Percentiles rank a stretch among this genome's conserved stretches.
These are phyloP conservation scores for Oscheius sp. DNA, from an alignment of 2,888 invertebrate genomes.

Conservation along the genomic window DNA sequence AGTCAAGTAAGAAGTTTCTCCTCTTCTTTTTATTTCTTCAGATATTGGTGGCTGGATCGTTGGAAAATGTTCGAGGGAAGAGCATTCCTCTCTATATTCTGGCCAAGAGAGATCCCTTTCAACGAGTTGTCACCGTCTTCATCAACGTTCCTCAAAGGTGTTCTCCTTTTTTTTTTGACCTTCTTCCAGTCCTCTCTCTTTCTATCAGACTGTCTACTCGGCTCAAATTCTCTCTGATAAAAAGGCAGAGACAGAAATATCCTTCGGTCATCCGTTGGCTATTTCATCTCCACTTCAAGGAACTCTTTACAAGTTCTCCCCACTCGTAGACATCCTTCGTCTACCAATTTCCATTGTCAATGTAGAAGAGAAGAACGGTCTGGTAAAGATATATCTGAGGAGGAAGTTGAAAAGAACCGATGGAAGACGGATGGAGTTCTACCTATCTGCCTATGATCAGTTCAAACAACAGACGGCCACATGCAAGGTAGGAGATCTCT, in stretches of 20 bases:
- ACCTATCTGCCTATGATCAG: constrained; percentile 16
- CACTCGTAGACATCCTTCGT: constrained; percentile 5
- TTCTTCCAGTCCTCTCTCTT: constrained; percentile 3
- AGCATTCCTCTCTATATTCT: constrained; percentile 10
- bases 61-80: background rate
- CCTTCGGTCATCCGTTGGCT: constrained; percentile 15
- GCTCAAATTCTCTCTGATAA: constrained; percentile 19
- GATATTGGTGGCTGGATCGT: background rate
- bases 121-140: constrained; percentile 20
- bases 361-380: constrained; percentile 6
- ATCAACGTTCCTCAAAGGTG: constrained; percentile 11
- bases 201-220: constrained; percentile 17
- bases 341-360: constrained; percentile 11
- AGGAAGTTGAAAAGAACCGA: background rate
- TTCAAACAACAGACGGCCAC: constrained; percentile 14
- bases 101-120: constrained; percentile 11
- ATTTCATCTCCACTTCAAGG: background rate
- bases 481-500: constrained; percentile 19
- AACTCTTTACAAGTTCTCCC: constrained; percentile 2
- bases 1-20: too few species aligned
- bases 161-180: constrained; percentile 4
- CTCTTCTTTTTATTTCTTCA: too few species aligned
- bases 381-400: constrained; percentile 16
- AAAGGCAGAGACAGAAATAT: background rate
- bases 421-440: constrained; percentile 5